A percentile compares a stretch with the other conserved stretches of the same genome.
These are phyloP conservation scores for Drosophila anceps DNA, from an alignment of 2,888 invertebrate genomes.

Conservation along the genomic window DNA sequence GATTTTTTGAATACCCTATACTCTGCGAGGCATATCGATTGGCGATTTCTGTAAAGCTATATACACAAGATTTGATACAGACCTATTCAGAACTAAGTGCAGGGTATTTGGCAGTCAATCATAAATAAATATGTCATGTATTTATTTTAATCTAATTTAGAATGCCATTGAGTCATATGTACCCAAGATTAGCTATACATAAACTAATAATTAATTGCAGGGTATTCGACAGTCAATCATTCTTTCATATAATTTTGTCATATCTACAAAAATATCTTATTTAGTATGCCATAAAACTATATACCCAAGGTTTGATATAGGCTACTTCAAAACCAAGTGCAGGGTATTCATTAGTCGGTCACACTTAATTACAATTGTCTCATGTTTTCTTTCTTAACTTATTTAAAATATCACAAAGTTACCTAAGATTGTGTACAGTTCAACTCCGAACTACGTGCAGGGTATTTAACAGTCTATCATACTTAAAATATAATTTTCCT, in stretches of 20 bases:
- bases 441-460: neutral
- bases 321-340: neutral
- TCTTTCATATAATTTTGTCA: no score
- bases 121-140: no score
- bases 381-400: neutral
- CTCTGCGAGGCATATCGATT: neutral
- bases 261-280: no score
- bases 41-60: neutral
- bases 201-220: no score
- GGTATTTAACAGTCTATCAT: neutral
- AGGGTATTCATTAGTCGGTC: neutral
- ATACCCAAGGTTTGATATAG: neutral
- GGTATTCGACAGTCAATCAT: no score
- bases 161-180: no score
- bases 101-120: neutral
- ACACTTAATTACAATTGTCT: neutral
- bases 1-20: conserved; percentile 40
- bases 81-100: neutral
- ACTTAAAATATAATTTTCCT: neutral
- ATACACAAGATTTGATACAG: neutral
- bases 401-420: neutral
- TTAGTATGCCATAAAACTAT: neutral
- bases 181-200: no score
- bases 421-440: neutral
- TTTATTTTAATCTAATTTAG: no score